These are phyloP conservation scores for Lepus europaeus DNA, from an alignment of 2,113 vertebrate genomes.

Conservation along the genomic window DNA sequence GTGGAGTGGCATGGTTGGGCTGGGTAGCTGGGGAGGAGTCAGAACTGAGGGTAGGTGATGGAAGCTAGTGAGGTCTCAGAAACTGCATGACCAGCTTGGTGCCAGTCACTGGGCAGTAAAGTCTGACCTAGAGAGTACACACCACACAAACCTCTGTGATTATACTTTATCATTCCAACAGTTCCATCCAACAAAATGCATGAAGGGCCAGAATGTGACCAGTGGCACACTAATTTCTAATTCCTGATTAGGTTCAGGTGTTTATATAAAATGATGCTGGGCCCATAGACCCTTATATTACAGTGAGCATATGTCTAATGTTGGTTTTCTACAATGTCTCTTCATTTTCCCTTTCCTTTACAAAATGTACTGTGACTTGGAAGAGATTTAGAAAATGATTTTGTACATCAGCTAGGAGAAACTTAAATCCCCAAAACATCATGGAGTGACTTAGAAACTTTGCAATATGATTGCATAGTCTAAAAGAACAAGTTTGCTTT, in stretches of 20 bases:
- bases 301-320: neutral
- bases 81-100: neutral
- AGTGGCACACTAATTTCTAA: neutral
- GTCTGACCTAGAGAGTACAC: neutral
- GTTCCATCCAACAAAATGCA: neutral
- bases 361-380: neutral
- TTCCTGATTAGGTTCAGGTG: neutral
- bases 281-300: neutral
- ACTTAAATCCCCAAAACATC: slow-evolving; percentile 50
- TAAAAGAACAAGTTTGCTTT: slow-evolving; percentile 63
- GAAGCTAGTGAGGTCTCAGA: neutral
- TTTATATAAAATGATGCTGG: neutral
- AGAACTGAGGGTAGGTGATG: neutral
- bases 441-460: slow-evolving; percentile 33
- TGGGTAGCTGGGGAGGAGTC: too few species aligned
- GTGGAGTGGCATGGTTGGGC: neutral
- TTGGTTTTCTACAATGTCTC: neutral
- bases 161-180: neutral
- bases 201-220: neutral
- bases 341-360: neutral
- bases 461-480: slow-evolving; percentile 60
- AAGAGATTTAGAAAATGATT: neutral
- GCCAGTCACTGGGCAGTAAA: too few species aligned
- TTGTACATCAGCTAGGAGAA: slow-evolving; percentile 25
- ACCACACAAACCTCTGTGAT: neutral